These are phyloP conservation scores for Brachymystax lenok DNA, from an alignment of 2,797 vertebrate genomes.

Conservation along the genomic window DNA sequence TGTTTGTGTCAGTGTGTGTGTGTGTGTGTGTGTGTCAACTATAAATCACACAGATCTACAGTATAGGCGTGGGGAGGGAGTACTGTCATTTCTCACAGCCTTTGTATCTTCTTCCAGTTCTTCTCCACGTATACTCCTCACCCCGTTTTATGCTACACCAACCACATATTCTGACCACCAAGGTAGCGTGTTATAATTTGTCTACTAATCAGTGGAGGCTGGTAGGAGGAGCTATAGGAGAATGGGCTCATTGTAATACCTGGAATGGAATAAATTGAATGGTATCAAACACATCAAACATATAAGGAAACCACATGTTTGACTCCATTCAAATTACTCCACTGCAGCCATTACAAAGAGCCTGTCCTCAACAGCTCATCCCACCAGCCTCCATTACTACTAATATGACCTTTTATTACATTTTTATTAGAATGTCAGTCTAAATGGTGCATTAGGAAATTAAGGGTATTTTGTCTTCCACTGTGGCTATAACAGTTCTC, in stretches of 20 bases:
- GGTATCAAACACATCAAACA: too few species aligned
- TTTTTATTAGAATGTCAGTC: background rate
- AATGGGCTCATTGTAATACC: too few species aligned
- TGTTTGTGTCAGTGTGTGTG: background rate
- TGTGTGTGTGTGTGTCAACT: background rate
- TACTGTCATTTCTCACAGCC: too few species aligned
- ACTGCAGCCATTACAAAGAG: too few species aligned
- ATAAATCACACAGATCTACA: too few species aligned
- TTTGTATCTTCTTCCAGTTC: too few species aligned
- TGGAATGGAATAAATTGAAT: too few species aligned
- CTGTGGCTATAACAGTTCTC: background rate
- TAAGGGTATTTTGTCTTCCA: constrained; percentile 4
- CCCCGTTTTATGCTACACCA: background rate
- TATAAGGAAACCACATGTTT: too few species aligned
- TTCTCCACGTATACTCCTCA: background rate
- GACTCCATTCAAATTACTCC: too few species aligned
- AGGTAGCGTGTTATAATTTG: background rate
- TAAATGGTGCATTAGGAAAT: constrained; percentile 14
- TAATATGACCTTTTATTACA: background rate
- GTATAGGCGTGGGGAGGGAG: too few species aligned
- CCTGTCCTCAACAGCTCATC: too few species aligned
- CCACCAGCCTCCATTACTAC: background rate
- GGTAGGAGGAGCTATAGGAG: too few species aligned
- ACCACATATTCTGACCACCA: background rate
- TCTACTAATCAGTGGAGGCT: background rate